phyloP scores from a whole-genome alignment of 2,888 invertebrate genomes.

The Drosophila lutescens region DNA sequence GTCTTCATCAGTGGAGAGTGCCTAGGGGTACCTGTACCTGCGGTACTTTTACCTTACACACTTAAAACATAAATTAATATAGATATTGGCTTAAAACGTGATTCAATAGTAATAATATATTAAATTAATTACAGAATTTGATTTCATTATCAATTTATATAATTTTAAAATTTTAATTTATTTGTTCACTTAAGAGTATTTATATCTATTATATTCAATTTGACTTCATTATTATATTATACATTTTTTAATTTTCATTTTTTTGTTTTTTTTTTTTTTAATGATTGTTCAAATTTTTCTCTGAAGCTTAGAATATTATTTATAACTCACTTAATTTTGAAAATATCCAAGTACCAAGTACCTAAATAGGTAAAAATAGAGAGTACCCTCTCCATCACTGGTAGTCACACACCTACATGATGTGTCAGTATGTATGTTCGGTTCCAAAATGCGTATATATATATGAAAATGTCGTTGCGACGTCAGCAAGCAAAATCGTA shows the following conservation, averaged over 20 bases:
- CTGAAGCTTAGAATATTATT: no score
- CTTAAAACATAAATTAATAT: no score
- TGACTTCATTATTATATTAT: no score
- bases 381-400: neutral
- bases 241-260: no score
- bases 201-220: no score
- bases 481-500: slow-evolving; percentile 8
- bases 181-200: no score
- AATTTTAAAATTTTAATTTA: no score
- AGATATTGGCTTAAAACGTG: no score
- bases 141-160: neutral
- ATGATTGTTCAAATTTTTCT: no score
- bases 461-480: slow-evolving; percentile 2
- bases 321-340: neutral
- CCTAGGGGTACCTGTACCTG: neutral
- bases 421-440: neutral
- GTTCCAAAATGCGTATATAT: slow-evolving; percentile 1
- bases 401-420: neutral
- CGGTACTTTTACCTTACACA: neutral
- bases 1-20: neutral
- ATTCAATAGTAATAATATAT: no score
- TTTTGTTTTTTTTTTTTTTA: no score
- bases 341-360: neutral
- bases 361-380: neutral
- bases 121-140: no score